phyloP scores from a whole-genome alignment of 2,888 invertebrate species.

The Drosophila monieri region DNA sequence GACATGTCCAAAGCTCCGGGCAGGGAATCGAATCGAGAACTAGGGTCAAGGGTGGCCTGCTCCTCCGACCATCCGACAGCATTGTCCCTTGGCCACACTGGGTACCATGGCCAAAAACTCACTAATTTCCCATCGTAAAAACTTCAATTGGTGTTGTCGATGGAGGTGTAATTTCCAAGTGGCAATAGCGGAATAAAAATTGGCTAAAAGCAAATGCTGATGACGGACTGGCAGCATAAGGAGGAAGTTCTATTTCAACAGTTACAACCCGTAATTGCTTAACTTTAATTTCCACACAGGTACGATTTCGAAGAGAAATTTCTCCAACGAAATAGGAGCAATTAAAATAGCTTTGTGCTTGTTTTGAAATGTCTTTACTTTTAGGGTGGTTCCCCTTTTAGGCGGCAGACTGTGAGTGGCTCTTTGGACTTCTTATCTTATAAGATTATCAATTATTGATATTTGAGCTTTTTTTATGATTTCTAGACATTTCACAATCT shows the following conservation, averaged over 20 bases:
- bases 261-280: conserved; percentile 26
- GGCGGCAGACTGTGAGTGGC: background rate
- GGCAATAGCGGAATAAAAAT: conserved; percentile 18
- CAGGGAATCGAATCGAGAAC: conserved; percentile 3
- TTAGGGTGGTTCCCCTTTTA: background rate
- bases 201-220: conserved; percentile 14
- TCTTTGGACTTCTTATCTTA: no score
- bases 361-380: background rate
- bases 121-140: conserved; percentile 53
- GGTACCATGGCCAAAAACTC: conserved; percentile 20
- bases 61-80: background rate
- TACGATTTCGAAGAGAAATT: background rate
- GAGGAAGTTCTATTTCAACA: background rate
- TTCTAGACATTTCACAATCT: background rate
- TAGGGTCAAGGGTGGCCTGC: background rate
- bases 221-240: conserved; percentile 32
- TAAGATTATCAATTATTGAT: background rate
- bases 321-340: background rate
- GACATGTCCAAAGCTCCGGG: conserved; percentile 56
- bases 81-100: conserved; percentile 29
- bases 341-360: background rate
- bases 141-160: conserved; percentile 45
- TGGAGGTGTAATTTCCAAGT: conserved; percentile 31
- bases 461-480: background rate
- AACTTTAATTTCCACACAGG: conserved; percentile 22